Conservation (phyloP, 2,888 invertebrate genomes). For the Dolichopus griseipennis region DNA sequence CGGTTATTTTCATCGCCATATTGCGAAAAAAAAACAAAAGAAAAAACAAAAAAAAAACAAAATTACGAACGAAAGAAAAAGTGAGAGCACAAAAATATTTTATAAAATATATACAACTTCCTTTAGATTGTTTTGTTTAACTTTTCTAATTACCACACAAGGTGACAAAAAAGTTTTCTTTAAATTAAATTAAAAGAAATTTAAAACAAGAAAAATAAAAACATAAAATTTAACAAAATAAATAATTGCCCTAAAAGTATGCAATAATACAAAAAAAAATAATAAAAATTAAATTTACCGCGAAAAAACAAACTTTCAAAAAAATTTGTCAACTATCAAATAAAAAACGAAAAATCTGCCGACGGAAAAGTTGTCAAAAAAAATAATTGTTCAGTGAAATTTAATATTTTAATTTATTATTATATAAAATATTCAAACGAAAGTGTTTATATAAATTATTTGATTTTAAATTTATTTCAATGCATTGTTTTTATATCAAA, state of each 20-base stretch:
- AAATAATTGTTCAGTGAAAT: too few species aligned
- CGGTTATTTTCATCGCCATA: conserved; percentile 1
- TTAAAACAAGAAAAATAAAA: not conserved
- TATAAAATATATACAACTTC: not conserved
- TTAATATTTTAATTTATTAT: too few species aligned
- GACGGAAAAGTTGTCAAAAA: too few species aligned
- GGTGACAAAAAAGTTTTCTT: not conserved
- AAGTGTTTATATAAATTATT: too few species aligned
- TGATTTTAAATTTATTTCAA: too few species aligned
- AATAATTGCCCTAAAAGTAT: not conserved
- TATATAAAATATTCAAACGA: too few species aligned
- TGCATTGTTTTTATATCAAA: too few species aligned
- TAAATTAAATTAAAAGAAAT: not conserved
- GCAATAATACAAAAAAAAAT: not conserved
- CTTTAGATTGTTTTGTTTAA: not conserved
- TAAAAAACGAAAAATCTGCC: too few species aligned
- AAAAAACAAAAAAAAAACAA: too few species aligned
- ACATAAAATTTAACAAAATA: too few species aligned
- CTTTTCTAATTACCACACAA: not conserved
- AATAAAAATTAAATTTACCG: not conserved
- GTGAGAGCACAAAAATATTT: not conserved
- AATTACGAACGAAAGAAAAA: not conserved
- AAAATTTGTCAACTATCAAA: too few species aligned
- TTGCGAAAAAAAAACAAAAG: not conserved
- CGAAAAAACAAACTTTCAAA: not conserved